These are phyloP conservation scores for Mormyrus hasselquistii DNA, from an alignment of 2,797 vertebrate genomes.

Conservation along the genomic window DNA sequence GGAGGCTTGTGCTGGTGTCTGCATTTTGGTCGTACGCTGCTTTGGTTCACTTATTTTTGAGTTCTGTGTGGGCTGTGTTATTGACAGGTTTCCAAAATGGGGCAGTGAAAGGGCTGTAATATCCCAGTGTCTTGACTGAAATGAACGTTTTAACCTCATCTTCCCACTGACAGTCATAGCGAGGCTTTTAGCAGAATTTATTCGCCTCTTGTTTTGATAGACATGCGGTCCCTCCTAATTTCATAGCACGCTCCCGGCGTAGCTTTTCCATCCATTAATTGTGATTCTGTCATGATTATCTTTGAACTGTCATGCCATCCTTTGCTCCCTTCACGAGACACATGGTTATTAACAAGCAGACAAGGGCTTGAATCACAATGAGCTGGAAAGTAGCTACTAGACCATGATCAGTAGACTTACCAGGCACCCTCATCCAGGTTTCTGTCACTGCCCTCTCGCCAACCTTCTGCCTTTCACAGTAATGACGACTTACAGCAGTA, in stretches of 20 bases:
- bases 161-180: not conserved
- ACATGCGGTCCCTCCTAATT: not conserved
- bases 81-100: not conserved
- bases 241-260: not conserved
- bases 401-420: not conserved
- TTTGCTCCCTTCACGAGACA: not conserved
- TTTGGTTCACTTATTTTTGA: not conserved
- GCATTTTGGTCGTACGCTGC: not conserved
- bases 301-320: constrained; percentile 4
- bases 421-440: not conserved
- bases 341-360: constrained; percentile 10
- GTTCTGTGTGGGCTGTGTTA: not conserved
- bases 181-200: constrained; percentile 2
- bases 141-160: not conserved
- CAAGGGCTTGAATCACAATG: constrained; percentile 16
- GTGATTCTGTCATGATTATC: constrained; percentile 23
- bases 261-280: constrained; percentile 14
- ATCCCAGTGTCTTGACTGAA: not conserved
- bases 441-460: not conserved
- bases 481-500: not conserved
- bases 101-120: not conserved
- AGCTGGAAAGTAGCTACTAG: not conserved
- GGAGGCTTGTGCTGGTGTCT: not conserved
- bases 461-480: not conserved
- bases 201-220: not conserved